Base-by-base conservation (phyloP, 2,888 invertebrate species). In the Cataglyphis cursor region DNA sequence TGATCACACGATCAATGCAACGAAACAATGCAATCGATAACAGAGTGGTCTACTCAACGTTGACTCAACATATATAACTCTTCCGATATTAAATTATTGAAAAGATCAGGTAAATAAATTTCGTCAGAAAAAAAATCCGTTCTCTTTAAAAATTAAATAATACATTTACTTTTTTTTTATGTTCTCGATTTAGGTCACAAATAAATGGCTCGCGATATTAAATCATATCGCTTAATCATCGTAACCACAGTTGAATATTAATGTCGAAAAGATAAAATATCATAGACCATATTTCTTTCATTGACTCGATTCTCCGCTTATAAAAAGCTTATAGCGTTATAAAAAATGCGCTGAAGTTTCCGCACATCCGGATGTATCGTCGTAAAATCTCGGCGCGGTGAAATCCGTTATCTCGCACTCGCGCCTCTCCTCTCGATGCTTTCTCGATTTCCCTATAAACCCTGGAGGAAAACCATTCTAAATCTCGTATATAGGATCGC, bases 1-100 rank as follows among this genome's bases (percentile, higher is more conserved):
- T 84, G 83, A 90, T 90, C 90, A 85, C 86, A 84, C 88, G 87
- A 90, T 51, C 89, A 12, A n/a, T 38, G 83, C 86, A 81, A 76
- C 62, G n/a, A 62, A 70, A 74, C 72, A 86, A 81, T 64, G 74
- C 83, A 65, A 89, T 87, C 88, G 73, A 87, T 89, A 85, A 65
- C 44, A 57, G 78, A 78, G 54, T 61, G 65, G 73, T 62, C n/a
- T 51, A 9, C 8, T 51, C 6, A 51, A 51, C 62, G 66, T 72
- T 62, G 61, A 21, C 31, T 51, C 57, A 31, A 66, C n/a, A 57
- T 65, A n/a, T 62, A 64, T 61, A 38, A 48, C 21, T 44, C n/a
- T 65, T 51, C 10, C 48, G 28, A 28, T 68, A 57, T 21, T n/a
- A n/a, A n/a, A n/a, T n/a, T 38, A 61, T 38, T 61, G n/a, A 51